Evolutionary conservation across 2,113 vertebrate species (phyloP), one percentile per base, ranked within the genome.

Genomic region (Dromas ardeola): DNA sequence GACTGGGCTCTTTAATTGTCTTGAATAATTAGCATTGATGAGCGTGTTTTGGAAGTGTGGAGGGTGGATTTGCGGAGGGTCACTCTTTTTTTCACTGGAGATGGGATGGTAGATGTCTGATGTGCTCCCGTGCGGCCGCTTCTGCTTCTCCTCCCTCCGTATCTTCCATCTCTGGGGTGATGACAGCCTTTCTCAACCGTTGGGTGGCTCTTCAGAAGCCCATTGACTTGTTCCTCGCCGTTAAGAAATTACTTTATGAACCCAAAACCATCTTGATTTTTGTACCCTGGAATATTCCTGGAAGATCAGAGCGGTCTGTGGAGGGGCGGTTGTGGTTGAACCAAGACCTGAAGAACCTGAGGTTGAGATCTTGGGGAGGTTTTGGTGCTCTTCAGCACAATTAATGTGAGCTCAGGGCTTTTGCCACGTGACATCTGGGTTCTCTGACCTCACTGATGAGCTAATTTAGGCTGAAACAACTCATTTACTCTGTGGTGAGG

Each of bases 381-480:
- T 42, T 16, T 8, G 61, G 11, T 22, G 21, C 2, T 76, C 32
- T 22, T n/a, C 45, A 27, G 69, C n/a, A 2, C 15, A 0, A 13
- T 47, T 34, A 34, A 17, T 0, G 13, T 49, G 58, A 49, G 21
- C 43, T 43, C 5, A 0, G 16, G 58, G 58, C n/a, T 49, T 50
- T 23, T 47, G 27, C 34, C 27, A 3, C 2, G 1, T 0, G 4
- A 13, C 0, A 2, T 25, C 21, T 0, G 10, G 13, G 21, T 43
- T 38, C 14, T 19, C 56, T 45, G 65, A 55, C 34, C 70, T 50
- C 22, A 12, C 17, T 26, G 22, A 36, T 0, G 5, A 49, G 32
- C 15, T 38, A 11, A 50, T 45, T 52, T 8, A 20, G 43, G 15
- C 34, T 43, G 43, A 43, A 79, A 63, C 1, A 12, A 56, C 65